Evolutionary conservation across 2,888 invertebrate species (phyloP).

Genomic region (Temnothorax unifasciatus): DNA sequence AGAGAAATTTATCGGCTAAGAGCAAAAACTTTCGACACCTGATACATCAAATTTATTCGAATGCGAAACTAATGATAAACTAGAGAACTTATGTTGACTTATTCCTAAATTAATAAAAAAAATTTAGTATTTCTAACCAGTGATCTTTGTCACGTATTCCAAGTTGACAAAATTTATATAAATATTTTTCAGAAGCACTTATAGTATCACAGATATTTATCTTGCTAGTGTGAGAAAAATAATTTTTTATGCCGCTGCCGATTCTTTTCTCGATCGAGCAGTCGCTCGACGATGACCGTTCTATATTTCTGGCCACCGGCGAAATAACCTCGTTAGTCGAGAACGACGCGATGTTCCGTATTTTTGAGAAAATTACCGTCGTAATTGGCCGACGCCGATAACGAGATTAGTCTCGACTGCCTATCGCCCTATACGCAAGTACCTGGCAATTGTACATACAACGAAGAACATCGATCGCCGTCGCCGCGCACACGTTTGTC

Average conservation of each 20-base stretch:
- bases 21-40: constrained; percentile 2
- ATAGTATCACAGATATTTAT: neutral
- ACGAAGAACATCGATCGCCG: constrained; percentile 44
- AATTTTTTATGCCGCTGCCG: neutral
- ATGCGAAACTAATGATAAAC: neutral
- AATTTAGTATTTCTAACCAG: neutral
- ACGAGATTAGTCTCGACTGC: constrained; percentile 50
- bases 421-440: constrained; percentile 25
- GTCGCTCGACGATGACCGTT: neutral
- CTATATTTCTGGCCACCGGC: neutral
- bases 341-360: constrained; percentile 39
- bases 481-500: constrained; percentile 5
- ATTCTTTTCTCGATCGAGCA: neutral
- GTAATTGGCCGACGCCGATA: constrained; percentile 50
- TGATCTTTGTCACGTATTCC: neutral
- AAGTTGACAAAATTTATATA: neutral
- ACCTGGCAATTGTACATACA: neutral
- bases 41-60: constrained; percentile 14
- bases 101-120: neutral
- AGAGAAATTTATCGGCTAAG: constrained; percentile 21
- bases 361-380: constrained; percentile 51
- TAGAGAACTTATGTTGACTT: neutral
- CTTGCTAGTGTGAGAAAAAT: neutral
- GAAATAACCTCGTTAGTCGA: constrained; percentile 47
- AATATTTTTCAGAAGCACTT: neutral